These are phyloP conservation scores for Echinops telfairi DNA, from an alignment of 2,113 vertebrate species.

Conservation along the genomic window DNA sequence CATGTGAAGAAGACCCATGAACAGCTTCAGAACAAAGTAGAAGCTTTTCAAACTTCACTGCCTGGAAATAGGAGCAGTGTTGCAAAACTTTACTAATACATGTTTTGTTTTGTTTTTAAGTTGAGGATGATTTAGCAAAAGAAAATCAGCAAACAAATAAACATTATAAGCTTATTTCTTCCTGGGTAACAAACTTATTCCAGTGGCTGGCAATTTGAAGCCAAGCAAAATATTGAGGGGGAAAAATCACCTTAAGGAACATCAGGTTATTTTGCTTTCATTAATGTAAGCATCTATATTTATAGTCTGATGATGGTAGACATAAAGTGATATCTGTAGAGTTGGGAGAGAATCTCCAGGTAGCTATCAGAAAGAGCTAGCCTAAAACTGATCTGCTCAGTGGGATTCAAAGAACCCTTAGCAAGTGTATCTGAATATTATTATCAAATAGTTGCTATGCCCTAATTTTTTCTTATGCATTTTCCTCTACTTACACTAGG, in stretches of 20 bases:
- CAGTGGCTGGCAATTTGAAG: slow-evolving; percentile 18
- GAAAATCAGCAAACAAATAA: slow-evolving; percentile 49
- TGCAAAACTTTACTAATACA: background rate
- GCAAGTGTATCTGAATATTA: background rate
- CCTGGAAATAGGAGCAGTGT: background rate
- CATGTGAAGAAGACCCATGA: slow-evolving; percentile 20
- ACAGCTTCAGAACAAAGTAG: slow-evolving; percentile 4
- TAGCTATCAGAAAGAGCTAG: background rate
- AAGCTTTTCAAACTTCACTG: slow-evolving; percentile 53
- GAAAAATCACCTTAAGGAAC: background rate
- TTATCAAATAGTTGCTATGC: background rate
- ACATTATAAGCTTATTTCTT: slow-evolving; percentile 61
- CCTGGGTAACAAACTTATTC: slow-evolving; percentile 23
- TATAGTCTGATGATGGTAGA: background rate
- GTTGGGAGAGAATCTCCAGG: slow-evolving; percentile 2
- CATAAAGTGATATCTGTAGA: slow-evolving; percentile 24
- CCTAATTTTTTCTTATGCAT: background rate
- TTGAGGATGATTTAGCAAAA: slow-evolving; percentile 2
- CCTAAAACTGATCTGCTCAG: background rate
- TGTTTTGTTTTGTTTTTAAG: slow-evolving; percentile 42
- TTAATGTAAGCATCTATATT: slow-evolving; percentile 29
- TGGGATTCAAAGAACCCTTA: slow-evolving; percentile 44
- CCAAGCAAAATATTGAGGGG: slow-evolving; percentile 2
- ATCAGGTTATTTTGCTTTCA: background rate
- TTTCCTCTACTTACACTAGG: slow-evolving; percentile 48